These are phyloP conservation scores for Pelosia muscerda DNA, from an alignment of 2,888 invertebrate genomes.

Conservation along the genomic window DNA sequence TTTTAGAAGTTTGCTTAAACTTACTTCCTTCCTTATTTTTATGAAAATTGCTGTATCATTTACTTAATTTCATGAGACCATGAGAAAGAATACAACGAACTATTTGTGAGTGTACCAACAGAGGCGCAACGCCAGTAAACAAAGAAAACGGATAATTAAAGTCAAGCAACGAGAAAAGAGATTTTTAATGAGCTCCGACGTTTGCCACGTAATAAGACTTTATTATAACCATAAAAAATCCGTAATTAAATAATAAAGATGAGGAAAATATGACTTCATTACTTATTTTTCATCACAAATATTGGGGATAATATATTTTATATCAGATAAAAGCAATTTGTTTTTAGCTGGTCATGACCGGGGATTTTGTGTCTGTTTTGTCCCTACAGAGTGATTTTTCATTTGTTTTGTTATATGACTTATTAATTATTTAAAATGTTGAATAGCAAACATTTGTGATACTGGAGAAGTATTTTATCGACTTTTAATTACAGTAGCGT, in stretches of 20 bases:
- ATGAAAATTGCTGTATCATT: slow-evolving; percentile 23
- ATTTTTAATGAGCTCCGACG: slow-evolving; percentile 83
- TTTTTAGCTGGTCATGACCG: slow-evolving; percentile 8
- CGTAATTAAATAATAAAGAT: slow-evolving; percentile 69
- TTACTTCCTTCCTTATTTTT: not conserved
- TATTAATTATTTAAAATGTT: not conserved
- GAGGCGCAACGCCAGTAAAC: slow-evolving; percentile 71
- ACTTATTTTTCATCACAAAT: slow-evolving; percentile 40
- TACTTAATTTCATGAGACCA: slow-evolving; percentile 51
- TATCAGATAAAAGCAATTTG: slow-evolving; percentile 16
- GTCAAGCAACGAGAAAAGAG: slow-evolving; percentile 80
- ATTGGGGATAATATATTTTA: slow-evolving; percentile 21
- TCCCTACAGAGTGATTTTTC: not conserved
- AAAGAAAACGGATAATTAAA: slow-evolving; percentile 86
- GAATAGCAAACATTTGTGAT: not conserved
- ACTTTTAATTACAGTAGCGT: not conserved
- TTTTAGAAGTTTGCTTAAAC: not conserved
- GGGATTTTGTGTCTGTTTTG: not conserved
- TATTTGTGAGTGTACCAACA: slow-evolving; percentile 68
- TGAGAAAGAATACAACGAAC: slow-evolving; percentile 60
- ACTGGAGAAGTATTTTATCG: not conserved
- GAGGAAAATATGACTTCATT: slow-evolving; percentile 36
- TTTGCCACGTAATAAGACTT: slow-evolving; percentile 78
- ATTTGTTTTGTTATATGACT: no score
- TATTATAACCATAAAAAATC: slow-evolving; percentile 76